phyloP scores from a whole-genome alignment of 37 sponge, comb jelly and placozoan genomes.

The Aplysina aerophoba region DNA sequence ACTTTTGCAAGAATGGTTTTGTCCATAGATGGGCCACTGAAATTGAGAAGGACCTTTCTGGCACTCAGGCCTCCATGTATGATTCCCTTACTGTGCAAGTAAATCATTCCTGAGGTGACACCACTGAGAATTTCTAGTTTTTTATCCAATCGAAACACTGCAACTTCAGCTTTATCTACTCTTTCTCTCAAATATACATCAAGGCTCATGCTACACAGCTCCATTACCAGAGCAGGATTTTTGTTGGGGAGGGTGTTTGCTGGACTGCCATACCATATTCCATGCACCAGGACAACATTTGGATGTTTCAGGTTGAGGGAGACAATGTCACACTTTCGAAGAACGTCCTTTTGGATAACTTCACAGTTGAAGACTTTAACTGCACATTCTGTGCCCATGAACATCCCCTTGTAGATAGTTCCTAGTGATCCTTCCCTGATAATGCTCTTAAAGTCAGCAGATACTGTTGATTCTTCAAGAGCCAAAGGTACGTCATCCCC shows the following conservation, averaged over 20 bases:
- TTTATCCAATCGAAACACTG: background rate
- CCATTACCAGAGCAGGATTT: conserved; percentile 18
- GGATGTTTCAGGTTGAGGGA: background rate
- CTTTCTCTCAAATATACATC: too few species aligned
- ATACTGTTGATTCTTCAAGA: too few species aligned
- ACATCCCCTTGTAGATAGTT: conserved; percentile 19
- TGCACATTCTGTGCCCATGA: background rate
- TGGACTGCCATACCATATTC: conserved; percentile 2
- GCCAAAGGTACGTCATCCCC: too few species aligned
- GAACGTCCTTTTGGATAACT: background rate
- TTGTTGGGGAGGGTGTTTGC: background rate
- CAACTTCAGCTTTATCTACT: too few species aligned
- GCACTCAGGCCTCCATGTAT: conserved; percentile 12
- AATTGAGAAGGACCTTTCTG: background rate
- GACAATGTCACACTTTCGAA: background rate
- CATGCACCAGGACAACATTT: conserved; percentile 2
- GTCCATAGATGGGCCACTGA: too few species aligned
- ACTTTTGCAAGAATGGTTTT: background rate
- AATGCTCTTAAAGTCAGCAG: too few species aligned
- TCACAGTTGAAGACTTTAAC: background rate
- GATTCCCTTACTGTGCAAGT: background rate
- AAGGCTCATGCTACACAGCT: background rate
- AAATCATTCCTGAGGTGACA: background rate
- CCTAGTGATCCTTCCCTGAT: conserved; percentile 16
- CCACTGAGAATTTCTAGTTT: background rate